phyloP scores from a whole-genome alignment of 2,888 invertebrate genomes.

The Drosophila atripex region DNA sequence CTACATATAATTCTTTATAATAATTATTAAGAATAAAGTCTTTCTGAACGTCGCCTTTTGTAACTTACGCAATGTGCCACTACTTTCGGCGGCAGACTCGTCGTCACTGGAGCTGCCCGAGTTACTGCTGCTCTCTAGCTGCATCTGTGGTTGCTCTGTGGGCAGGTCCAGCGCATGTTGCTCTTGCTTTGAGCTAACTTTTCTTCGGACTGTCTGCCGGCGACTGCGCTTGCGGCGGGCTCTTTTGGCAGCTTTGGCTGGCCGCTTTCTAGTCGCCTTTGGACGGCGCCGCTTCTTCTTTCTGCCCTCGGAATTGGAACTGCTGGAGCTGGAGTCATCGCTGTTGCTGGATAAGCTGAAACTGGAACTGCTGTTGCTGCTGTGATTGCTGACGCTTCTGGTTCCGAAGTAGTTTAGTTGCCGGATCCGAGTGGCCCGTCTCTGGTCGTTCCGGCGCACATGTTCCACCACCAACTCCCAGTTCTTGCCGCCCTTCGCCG shows the following conservation, averaged over 20 bases:
- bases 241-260: slow-evolving; percentile 1
- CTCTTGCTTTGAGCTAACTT: neutral
- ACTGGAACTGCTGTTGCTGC: slow-evolving; percentile 26
- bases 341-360: slow-evolving; percentile 18
- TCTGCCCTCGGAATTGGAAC: slow-evolving; percentile 4
- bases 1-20: too few relatives aligned
- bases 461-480: slow-evolving; percentile 60
- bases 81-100: slow-evolving; percentile 31
- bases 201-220: slow-evolving; percentile 6
- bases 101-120: slow-evolving; percentile 38
- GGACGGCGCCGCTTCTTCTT: slow-evolving; percentile 40
- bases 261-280: slow-evolving; percentile 34
- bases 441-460: slow-evolving; percentile 54
- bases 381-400: slow-evolving; percentile 16
- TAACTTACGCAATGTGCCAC: slow-evolving; percentile 17
- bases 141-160: neutral
- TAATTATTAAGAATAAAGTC: too few relatives aligned
- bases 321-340: slow-evolving; percentile 25
- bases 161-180: neutral
- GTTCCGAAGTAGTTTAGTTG: slow-evolving; percentile 4
- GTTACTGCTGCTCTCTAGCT: slow-evolving; percentile 23
- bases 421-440: slow-evolving; percentile 38
- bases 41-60: too few relatives aligned
- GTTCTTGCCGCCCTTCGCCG: slow-evolving; percentile 67
- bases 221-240: slow-evolving; percentile 40